Conservation (phyloP, 2,888 invertebrate species). For the Caenorhabditis macrosperma region DNA sequence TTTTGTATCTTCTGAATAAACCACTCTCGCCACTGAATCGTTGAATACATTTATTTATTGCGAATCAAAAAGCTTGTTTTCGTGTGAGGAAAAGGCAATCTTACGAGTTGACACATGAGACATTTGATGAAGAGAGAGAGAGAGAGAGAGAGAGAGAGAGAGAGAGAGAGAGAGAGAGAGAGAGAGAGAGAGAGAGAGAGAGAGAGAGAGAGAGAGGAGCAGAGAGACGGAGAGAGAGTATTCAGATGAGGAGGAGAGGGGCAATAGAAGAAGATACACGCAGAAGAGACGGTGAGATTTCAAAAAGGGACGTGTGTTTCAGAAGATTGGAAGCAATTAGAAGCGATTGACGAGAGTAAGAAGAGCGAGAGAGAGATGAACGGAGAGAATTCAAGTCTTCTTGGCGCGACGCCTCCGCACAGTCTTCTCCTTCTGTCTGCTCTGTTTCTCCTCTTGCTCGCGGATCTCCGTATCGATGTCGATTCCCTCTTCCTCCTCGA, state of each 20-base stretch:
- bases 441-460: slow-evolving; percentile 32
- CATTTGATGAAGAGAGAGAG: background rate
- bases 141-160: background rate
- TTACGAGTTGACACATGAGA: slow-evolving; percentile 19
- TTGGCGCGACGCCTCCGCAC: slow-evolving; percentile 31
- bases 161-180: background rate
- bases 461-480: slow-evolving; percentile 27
- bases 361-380: background rate
- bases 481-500: background rate
- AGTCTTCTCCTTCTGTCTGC: slow-evolving; percentile 19
- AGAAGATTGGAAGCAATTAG: background rate
- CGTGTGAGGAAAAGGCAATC: slow-evolving; percentile 15
- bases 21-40: background rate
- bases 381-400: slow-evolving; percentile 19
- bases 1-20: slow-evolving; percentile 33
- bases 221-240: background rate
- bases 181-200: background rate
- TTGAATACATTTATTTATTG: too few species aligned
- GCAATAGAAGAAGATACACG: slow-evolving; percentile 10
- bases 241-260: background rate
- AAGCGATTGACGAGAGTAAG: background rate
- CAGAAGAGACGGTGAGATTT: slow-evolving; percentile 28
- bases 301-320: background rate
- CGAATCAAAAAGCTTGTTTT: slow-evolving; percentile 8
- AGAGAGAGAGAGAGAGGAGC: background rate